phyloP scores from a whole-genome alignment of 2,113 vertebrate species.

The Chelonoidis abingdonii region DNA sequence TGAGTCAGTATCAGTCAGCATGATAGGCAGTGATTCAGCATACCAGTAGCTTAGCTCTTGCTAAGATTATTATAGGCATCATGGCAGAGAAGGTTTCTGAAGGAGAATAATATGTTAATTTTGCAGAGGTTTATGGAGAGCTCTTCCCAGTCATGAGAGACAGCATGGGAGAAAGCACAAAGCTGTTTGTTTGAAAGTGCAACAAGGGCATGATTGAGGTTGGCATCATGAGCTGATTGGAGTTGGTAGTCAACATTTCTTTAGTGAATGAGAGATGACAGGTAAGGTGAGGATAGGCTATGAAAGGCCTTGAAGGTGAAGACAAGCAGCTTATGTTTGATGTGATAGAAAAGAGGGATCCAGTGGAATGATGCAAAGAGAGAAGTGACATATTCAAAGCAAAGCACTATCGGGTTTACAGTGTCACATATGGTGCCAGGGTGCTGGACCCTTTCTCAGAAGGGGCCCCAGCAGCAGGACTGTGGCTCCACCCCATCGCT shows the following conservation, averaged over 20 bases:
- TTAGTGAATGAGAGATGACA: background rate
- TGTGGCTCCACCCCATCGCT: too few relatives aligned
- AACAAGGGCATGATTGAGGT: background rate
- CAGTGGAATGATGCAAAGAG: background rate
- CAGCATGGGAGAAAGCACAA: background rate
- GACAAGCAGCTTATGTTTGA: background rate
- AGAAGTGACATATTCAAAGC: background rate
- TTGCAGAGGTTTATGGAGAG: background rate
- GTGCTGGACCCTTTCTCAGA: too few relatives aligned
- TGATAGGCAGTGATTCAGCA: background rate
- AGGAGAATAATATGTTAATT: background rate
- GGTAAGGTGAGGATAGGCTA: background rate
- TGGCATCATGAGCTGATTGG: background rate
- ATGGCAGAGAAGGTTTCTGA: background rate
- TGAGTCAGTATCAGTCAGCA: background rate
- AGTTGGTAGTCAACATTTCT: background rate
- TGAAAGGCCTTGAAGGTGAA: background rate
- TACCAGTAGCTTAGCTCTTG: background rate
- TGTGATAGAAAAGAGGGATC: background rate
- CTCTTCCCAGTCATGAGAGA: background rate
- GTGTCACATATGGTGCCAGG: too few relatives aligned
- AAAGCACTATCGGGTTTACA: too few relatives aligned
- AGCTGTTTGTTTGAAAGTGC: background rate
- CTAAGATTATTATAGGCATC: background rate
- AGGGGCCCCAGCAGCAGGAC: too few relatives aligned